phyloP scores from a whole-genome alignment of 2,888 invertebrate species.

The Neoascia interrupta region DNA sequence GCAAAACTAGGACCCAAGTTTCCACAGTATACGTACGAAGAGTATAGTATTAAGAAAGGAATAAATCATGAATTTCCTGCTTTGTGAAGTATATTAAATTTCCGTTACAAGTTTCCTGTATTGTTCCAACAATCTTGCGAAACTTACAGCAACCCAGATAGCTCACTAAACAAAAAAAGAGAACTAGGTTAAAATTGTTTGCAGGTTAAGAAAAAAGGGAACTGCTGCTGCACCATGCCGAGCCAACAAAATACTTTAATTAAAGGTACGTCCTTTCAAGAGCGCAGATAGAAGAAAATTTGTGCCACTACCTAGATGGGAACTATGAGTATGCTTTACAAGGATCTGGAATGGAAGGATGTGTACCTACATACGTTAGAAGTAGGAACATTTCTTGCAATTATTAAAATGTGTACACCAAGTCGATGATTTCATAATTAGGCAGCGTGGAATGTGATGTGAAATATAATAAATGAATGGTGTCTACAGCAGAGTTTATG shows the following conservation, averaged over 20 bases:
- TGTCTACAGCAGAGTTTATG: background rate
- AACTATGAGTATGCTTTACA: too few species aligned
- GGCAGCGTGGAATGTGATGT: background rate
- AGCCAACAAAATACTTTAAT: constrained; percentile 44
- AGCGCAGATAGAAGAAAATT: constrained; percentile 7
- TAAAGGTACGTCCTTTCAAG: constrained; percentile 27
- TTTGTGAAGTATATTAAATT: constrained; percentile 66
- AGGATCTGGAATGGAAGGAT: too few species aligned
- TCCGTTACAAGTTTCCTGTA: constrained; percentile 58
- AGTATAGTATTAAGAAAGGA: constrained; percentile 58
- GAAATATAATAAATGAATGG: constrained; percentile 8
- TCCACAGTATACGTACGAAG: too few species aligned
- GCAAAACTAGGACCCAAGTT: too few species aligned
- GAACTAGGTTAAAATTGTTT: constrained; percentile 60
- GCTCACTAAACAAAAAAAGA: constrained; percentile 35
- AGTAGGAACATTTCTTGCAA: background rate
- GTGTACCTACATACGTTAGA: too few species aligned
- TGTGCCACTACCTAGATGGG: too few species aligned
- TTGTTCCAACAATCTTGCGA: constrained; percentile 44
- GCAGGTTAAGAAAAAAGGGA: constrained; percentile 10
- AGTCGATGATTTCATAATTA: background rate
- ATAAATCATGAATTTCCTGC: constrained; percentile 64
- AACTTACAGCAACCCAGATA: constrained; percentile 33
- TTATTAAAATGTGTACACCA: constrained; percentile 3
- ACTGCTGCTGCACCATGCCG: background rate